Base-by-base conservation (phyloP, 2,888 invertebrate genomes). In the Agonopterix alstromeriana region DNA sequence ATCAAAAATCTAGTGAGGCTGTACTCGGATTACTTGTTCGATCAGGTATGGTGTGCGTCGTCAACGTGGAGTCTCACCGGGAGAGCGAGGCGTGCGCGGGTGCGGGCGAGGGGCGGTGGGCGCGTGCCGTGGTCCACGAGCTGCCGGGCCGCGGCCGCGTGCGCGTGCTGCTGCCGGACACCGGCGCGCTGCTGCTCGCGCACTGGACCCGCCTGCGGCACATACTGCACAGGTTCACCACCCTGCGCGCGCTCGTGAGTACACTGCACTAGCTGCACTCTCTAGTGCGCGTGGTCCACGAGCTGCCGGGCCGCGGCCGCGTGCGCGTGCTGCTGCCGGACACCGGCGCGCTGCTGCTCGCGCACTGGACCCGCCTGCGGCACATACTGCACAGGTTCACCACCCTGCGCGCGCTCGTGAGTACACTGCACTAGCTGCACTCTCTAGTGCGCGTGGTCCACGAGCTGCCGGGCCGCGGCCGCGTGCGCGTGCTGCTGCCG, bases 111-210 rank as follows among this genome's bases (percentile, higher is more conserved):
- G 46, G 48, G 3, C 38, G 38, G 85, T 94, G 94, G 92, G 91
- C 90, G 61, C 87, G 94, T 48, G 94, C 90, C 1, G 61, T 85
- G 9, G 89, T 95, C 27, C 60, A 63, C 2, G 86, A 80, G 63
- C 54, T 76, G 80, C 60, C 82, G 65, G 68, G 80, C 0, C 76
- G 79, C 40, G 72, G 67, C 3, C 70, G 68, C 54, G 90, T 92
- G 8, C 74, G 82, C 46, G 90, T 93, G 10, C 78, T 78, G 55
- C 89, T 91, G 53, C 90, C 93, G 0, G 94, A 94, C 74, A 83
- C 77, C 65, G 94, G 94, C 35, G 75, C 77, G 49, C 71, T 55
- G 2, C 74, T 83, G 45, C 67, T 65, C 2, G 73, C 91, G 14
- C 65, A 77, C 10, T 90, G 89, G 75, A 66, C 73, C 10, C 65